Base-by-base conservation (phyloP, 2,888 invertebrate species). In the Acanthococcus lagerstroemiae region DNA sequence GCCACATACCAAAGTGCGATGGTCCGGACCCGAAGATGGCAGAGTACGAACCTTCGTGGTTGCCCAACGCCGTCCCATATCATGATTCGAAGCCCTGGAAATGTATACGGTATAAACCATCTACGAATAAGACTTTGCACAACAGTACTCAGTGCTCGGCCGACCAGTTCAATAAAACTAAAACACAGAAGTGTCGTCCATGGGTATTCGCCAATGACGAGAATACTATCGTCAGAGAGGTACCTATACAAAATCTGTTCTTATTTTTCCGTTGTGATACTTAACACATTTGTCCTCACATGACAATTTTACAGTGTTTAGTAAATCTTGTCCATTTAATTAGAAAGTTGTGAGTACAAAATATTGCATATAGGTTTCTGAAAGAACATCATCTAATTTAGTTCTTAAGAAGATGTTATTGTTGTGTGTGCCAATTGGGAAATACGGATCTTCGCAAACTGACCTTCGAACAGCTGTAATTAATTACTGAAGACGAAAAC, bases 141-240 rank as follows among this genome's bases (percentile, higher is more conserved):
- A 55, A 19, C 30, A 22, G 22, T 22, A 46, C n/a, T 22, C 26
- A 30, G 19, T 50, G 54, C 26, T n/a, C 27, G 5, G 56, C 15
- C 12, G 37, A n/a, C 37, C 17, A 27, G 15, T 68, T 68, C 15
- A 24, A 50, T 21, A 37, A 9, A 1, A 37, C 44, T 46, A 30
- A 24, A 26, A 68, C 63, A 1, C 67, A 69, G 58, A 83, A 12
- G n/a, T 71, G 71, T 65, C 4, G 67, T 17, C 22, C 60, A 12
- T 71, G 69, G 66, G 68, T 71, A 24, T 71, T 70, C 72, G 81
- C 82, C 70, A 77, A 81, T 9, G 73, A 74, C 72, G 80, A 82
- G 72, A 77, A 80, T 55, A 84, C 85, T 56, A 81, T 86, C 69
- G 80, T 80, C 0, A 84, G 82, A 72, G 84, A 85, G 78, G 86